phyloP scores from a whole-genome alignment of 2,888 invertebrate genomes.

The Chymomyza amoena region DNA sequence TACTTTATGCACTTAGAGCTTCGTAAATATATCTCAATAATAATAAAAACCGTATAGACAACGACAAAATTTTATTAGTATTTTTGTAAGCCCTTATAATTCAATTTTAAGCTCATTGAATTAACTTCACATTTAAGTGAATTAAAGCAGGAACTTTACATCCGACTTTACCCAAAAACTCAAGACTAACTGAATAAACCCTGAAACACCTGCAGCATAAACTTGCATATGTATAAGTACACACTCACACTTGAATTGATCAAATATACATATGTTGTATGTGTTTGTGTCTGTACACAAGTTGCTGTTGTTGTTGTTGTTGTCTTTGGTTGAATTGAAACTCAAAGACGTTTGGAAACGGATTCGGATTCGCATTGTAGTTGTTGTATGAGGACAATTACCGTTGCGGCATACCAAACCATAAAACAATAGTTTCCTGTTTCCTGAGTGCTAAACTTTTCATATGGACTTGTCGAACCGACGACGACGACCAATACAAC shows the following conservation, averaged over 20 bases:
- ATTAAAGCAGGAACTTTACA: not conserved
- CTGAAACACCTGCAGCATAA: not conserved
- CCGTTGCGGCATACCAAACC: constrained; percentile 9
- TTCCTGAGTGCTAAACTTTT: constrained; percentile 41
- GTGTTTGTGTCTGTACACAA: not conserved
- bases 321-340: not conserved
- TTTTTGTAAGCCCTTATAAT: not conserved
- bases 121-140: not conserved
- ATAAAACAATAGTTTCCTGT: constrained; percentile 30
- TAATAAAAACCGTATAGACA: too few relatives aligned
- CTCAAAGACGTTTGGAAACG: not conserved
- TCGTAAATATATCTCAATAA: too few relatives aligned
- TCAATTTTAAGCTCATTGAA: not conserved
- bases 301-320: not conserved
- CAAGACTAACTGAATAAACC: not conserved
- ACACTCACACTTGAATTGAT: not conserved
- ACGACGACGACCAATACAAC: not conserved
- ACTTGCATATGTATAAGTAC: not conserved
- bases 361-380: not conserved
- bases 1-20: too few relatives aligned
- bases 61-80: not conserved
- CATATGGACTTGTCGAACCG: constrained; percentile 10
- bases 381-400: not conserved
- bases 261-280: not conserved
- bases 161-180: not conserved